Evolutionary conservation across 2,888 invertebrate species (phyloP).

Genomic region (Tenthredo mesomela): DNA sequence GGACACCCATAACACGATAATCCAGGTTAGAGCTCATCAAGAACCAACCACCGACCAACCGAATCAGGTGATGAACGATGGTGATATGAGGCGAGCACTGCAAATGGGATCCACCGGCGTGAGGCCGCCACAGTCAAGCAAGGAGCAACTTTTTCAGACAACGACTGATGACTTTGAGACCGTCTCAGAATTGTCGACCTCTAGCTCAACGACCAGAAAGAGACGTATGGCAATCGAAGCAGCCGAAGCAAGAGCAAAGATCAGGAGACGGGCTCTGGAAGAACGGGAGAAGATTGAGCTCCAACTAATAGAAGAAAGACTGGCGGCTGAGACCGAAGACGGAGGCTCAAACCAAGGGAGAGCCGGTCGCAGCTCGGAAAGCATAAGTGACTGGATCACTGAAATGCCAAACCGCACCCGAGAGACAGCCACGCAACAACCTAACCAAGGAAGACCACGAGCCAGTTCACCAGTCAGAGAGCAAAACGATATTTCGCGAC

Average conservation of each 20-base stretch:
- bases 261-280: background rate
- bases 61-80: no score
- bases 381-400: no score
- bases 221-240: background rate
- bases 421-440: background rate
- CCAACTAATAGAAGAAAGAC: background rate
- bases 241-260: background rate
- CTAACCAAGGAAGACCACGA: background rate
- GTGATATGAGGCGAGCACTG: no score
- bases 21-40: no score
- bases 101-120: no score
- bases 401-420: background rate
- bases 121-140: no score
- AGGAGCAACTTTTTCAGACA: no score
- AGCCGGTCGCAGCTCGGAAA: no score
- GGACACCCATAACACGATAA: no score
- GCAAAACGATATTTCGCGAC: background rate
- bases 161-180: no score
- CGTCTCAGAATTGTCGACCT: background rate
- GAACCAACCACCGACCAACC: no score
- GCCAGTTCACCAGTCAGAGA: background rate
- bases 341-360: background rate
- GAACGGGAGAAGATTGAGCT: background rate
- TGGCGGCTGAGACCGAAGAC: background rate
- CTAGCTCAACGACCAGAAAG: background rate